Percentiles rank a stretch among this genome's conserved stretches.
Conservation (phyloP, 2,797 vertebrate genomes). For the Xenentodon cancila region DNA sequence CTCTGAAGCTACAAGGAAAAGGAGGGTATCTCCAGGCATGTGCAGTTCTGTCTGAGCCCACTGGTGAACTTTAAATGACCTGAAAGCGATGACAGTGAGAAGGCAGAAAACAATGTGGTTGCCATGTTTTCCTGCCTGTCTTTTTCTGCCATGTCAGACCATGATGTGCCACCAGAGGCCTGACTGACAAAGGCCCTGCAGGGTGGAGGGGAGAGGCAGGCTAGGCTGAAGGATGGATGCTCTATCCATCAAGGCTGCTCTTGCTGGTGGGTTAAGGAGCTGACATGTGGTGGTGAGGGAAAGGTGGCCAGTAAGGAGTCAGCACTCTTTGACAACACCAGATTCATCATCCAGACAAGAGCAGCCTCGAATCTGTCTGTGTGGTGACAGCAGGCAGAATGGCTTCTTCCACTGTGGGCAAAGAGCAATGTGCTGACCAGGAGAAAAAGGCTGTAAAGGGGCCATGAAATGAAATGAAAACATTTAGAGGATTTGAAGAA, state of each 20-base stretch:
- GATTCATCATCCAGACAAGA: slow-evolving; percentile 83
- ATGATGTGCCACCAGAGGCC: slow-evolving; percentile 63
- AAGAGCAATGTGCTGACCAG: slow-evolving; percentile 75
- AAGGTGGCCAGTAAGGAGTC: slow-evolving; percentile 80
- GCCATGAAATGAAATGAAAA: slow-evolving; percentile 1
- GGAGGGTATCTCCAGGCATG: slow-evolving; percentile 43
- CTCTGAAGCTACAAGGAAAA: slow-evolving; percentile 32
- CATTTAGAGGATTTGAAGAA: slow-evolving; percentile 51
- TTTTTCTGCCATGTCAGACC: slow-evolving; percentile 64
- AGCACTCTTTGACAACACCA: slow-evolving; percentile 78
- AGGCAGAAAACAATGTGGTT: slow-evolving; percentile 76
- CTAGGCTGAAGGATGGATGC: slow-evolving; percentile 70
- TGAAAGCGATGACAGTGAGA: slow-evolving; percentile 64
- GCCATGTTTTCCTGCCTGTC: slow-evolving; percentile 67
- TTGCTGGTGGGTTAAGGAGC: slow-evolving; percentile 69
- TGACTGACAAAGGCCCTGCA: slow-evolving; percentile 76
- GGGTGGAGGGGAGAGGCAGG: slow-evolving; percentile 44
- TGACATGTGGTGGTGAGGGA: slow-evolving; percentile 74
- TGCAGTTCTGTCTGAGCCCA: slow-evolving; percentile 38
- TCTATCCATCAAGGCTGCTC: slow-evolving; percentile 80
- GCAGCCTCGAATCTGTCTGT: slow-evolving; percentile 71
- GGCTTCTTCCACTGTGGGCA: slow-evolving; percentile 68
- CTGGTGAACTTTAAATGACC: slow-evolving; percentile 81
- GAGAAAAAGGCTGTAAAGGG: slow-evolving; percentile 49
- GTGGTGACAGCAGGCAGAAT: slow-evolving; percentile 71